A percentile compares a stretch with the other conserved stretches of the same genome.
These are phyloP conservation scores for human (Homo sapiens) DNA, from an alignment of 2,113 vertebrate genomes.

Conservation along the genomic window DNA sequence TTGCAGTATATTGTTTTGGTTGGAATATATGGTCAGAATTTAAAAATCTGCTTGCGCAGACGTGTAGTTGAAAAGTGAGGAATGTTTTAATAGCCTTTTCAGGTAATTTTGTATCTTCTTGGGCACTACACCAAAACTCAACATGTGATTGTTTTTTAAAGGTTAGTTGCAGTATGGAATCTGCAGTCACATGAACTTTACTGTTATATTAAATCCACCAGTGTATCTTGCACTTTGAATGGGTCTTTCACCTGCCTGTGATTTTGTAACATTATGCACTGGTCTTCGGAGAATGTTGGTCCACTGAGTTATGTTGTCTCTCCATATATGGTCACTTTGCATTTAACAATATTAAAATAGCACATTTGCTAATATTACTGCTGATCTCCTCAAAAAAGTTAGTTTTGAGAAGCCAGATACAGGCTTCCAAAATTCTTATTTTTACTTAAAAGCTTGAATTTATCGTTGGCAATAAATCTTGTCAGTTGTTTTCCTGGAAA, in stretches of 20 bases:
- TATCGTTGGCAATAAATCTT: not conserved
- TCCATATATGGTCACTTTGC: not conserved
- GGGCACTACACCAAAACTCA: not conserved
- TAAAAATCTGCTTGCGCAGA: not conserved
- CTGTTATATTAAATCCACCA: not conserved
- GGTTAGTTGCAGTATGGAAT: not conserved
- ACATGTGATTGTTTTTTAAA: not conserved
- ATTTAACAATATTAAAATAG: not conserved
- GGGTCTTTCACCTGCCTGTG: not conserved
- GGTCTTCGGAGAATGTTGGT: not conserved
- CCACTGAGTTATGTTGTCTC: not conserved
- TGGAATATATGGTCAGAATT: slow-evolving; percentile 7
- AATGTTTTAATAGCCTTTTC: not conserved
- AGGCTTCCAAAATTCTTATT: not conserved
- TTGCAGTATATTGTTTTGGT: not conserved
- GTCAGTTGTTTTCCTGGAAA: not conserved
- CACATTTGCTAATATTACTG: not conserved
- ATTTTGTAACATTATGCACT: not conserved
- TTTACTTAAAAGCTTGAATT: not conserved
- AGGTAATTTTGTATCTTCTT: not conserved
- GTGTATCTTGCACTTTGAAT: not conserved
- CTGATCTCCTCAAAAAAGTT: not conserved
- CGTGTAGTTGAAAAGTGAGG: not conserved
- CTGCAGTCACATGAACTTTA: not conserved
- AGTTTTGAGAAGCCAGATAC: not conserved